These are phyloP conservation scores for Oreochromis spilurus DNA, from an alignment of 2,113 vertebrate genomes.

Conservation along the genomic window DNA sequence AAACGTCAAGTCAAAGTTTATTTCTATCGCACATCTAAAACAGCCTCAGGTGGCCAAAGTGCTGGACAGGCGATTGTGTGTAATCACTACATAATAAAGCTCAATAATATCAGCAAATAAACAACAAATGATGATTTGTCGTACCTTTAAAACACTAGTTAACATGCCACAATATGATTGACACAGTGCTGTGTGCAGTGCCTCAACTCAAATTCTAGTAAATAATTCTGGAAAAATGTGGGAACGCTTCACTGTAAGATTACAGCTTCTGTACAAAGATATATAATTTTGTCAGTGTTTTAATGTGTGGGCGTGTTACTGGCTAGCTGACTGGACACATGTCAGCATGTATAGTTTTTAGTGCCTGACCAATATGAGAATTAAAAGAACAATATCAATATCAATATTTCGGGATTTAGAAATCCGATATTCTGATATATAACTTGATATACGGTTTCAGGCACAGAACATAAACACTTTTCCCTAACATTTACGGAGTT, in stretches of 20 bases:
- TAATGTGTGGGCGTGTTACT: neutral
- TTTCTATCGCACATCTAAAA: neutral
- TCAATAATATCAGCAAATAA: neutral
- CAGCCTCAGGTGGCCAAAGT: neutral
- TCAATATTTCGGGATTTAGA: neutral
- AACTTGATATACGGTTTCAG: neutral
- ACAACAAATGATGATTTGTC: rapidly evolving
- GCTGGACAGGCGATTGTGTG: neutral
- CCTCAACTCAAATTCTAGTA: neutral
- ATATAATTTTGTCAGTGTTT: neutral
- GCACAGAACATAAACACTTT: neutral
- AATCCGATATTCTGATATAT: neutral
- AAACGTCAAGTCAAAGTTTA: neutral
- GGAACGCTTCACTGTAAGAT: neutral
- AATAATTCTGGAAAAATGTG: neutral
- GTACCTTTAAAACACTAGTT: neutral
- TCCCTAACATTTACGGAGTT: neutral
- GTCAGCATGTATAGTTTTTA: neutral
- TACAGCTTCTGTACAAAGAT: neutral
- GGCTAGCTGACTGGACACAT: neutral
- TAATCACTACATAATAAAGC: neutral
- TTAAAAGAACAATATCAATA: neutral
- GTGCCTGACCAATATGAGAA: neutral
- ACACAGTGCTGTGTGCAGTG: neutral
- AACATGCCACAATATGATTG: neutral